These are phyloP conservation scores for Vireo griseus DNA, from an alignment of 2,797 vertebrate genomes.

Conservation along the genomic window DNA sequence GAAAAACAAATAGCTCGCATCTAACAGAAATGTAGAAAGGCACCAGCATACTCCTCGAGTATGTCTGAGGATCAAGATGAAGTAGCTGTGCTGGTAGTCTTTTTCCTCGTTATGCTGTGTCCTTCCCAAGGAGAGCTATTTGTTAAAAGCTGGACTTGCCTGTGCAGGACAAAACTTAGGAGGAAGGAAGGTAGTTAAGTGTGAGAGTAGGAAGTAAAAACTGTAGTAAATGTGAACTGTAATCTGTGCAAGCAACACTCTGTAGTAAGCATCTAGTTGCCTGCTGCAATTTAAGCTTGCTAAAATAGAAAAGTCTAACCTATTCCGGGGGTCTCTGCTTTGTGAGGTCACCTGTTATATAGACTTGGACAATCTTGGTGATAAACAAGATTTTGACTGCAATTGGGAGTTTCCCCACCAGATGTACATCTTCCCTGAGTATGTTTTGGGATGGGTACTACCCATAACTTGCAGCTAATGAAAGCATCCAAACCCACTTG, in stretches of 20 bases:
- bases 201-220: not conserved
- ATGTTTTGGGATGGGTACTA: not conserved
- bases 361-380: constrained; percentile 63
- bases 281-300: constrained; percentile 81
- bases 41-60: not conserved
- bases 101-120: fast-evolving
- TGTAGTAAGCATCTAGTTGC: constrained; percentile 71
- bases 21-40: not conserved
- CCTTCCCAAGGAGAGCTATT: not conserved
- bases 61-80: not conserved
- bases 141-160: not conserved
- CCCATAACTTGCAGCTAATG: not conserved
- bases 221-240: fast-evolving
- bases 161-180: not conserved
- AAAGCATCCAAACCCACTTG: not conserved
- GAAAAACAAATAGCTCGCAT: fast-evolving
- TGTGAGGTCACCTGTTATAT: constrained; percentile 72
- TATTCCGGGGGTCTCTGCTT: constrained; percentile 72
- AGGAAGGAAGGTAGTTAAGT: not conserved
- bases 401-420: not conserved
- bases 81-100: not conserved
- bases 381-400: not conserved
- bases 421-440: not conserved
- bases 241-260: constrained; percentile 78
- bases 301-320: constrained; percentile 75